Conservation (phyloP, 2,888 invertebrate species). For the Erebia ligea region DNA sequence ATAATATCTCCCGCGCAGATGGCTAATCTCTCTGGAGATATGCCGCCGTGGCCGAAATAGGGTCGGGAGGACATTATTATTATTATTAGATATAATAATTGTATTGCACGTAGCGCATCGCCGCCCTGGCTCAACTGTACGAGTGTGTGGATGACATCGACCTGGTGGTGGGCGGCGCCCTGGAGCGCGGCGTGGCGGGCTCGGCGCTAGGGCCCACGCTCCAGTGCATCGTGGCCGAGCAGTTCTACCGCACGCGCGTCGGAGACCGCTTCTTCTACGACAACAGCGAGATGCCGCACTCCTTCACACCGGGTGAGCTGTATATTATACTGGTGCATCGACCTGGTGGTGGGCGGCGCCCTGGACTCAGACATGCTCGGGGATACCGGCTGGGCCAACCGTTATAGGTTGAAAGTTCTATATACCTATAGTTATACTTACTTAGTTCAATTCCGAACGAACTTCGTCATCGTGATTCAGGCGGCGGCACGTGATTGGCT, state of each 20-base stretch:
- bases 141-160: constrained; percentile 93
- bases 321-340: constrained; percentile 81
- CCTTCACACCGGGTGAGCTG: constrained; percentile 41
- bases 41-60: no score
- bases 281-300: constrained; percentile 81
- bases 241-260: constrained; percentile 92
- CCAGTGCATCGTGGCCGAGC: constrained; percentile 93
- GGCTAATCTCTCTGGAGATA: no score
- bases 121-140: constrained; percentile 86
- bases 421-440: no score
- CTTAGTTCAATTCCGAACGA: no score
- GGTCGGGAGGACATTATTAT: no score
- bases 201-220: constrained; percentile 94
- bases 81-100: no score
- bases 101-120: constrained; percentile 80
- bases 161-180: constrained; percentile 91
- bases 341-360: constrained; percentile 92
- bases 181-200: constrained; percentile 90
- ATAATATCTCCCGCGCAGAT: no score
- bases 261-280: constrained; percentile 95
- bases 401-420: no score
- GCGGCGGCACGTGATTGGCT: no score
- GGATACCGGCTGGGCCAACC: constrained; percentile 89
- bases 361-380: constrained; percentile 90
- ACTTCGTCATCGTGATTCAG: no score